Percentiles rank a stretch among this genome's conserved stretches.
Conservation (phyloP, 2,797 vertebrate species). For the Cercopithecus hamlyni region DNA sequence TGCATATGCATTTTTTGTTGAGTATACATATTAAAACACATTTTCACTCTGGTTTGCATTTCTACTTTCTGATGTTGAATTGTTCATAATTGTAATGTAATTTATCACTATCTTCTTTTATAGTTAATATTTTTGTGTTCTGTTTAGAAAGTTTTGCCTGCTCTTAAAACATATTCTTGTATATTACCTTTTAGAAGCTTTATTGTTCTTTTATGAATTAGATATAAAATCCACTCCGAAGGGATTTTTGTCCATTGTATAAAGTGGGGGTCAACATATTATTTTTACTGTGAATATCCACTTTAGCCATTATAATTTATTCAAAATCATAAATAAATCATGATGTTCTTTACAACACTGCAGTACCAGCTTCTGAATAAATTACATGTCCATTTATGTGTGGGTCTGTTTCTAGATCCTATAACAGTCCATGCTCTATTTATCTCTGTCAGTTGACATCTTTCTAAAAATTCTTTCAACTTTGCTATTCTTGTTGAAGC, state of each 20-base stretch:
- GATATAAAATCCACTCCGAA: not conserved
- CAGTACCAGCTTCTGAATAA: not conserved
- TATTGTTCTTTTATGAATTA: not conserved
- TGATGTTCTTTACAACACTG: not conserved
- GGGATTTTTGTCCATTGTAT: not conserved
- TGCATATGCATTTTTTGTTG: not conserved
- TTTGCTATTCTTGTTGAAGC: not conserved
- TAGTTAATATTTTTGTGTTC: not conserved
- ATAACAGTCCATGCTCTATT: not conserved
- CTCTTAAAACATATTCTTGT: not conserved
- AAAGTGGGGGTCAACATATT: not conserved
- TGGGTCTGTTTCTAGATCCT: not conserved
- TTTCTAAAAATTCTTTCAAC: not conserved
- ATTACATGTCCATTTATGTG: not conserved
- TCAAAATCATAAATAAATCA: not conserved
- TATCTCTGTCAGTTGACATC: not conserved
- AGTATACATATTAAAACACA: not conserved
- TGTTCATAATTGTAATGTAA: not conserved
- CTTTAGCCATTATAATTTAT: not conserved
- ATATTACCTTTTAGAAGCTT: not conserved
- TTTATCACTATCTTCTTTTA: not conserved
- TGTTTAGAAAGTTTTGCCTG: not conserved
- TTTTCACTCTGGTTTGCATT: not conserved
- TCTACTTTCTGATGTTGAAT: not conserved
- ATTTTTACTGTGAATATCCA: not conserved